Evolutionary conservation across 2,113 vertebrate species (phyloP).

Genomic region (Odontophorus gujanensis): DNA sequence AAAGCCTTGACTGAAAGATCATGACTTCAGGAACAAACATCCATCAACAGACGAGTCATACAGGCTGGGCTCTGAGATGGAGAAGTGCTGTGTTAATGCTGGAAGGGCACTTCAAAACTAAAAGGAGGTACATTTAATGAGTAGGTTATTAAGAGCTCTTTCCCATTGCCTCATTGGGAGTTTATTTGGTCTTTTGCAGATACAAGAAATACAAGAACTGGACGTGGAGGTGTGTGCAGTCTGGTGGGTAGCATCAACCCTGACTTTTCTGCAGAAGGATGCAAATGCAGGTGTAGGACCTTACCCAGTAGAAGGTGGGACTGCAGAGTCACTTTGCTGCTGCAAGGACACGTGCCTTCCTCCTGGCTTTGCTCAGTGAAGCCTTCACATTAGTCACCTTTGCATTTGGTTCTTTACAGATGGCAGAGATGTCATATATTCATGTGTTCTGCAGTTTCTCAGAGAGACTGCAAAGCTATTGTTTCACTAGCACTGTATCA

Average conservation of each 20-base stretch:
- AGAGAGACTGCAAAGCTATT: not conserved
- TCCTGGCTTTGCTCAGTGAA: not conserved
- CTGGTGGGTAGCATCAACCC: not conserved
- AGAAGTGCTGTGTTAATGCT: not conserved
- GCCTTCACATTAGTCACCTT: not conserved
- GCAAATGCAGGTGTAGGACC: not conserved
- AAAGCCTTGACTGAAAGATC: not conserved
- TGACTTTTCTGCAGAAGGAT: not conserved
- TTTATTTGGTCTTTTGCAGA: not conserved
- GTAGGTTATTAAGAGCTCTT: not conserved
- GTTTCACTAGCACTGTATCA: not conserved
- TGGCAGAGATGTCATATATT: not conserved
- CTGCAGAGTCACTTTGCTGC: not conserved
- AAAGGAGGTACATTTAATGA: not conserved
- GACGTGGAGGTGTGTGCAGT: fast-evolving
- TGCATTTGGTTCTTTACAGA: not conserved
- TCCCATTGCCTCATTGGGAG: not conserved
- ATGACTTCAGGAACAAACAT: not conserved
- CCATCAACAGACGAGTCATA: not conserved
- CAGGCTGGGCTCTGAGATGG: not conserved
- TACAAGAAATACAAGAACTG: not conserved
- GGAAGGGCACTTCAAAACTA: not conserved
- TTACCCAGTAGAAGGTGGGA: not conserved
- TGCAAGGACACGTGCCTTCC: fast-evolving
- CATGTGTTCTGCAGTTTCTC: not conserved